These are phyloP conservation scores for Polypterus bichir DNA, from an alignment of 2,113 vertebrate genomes.

Conservation along the genomic window DNA sequence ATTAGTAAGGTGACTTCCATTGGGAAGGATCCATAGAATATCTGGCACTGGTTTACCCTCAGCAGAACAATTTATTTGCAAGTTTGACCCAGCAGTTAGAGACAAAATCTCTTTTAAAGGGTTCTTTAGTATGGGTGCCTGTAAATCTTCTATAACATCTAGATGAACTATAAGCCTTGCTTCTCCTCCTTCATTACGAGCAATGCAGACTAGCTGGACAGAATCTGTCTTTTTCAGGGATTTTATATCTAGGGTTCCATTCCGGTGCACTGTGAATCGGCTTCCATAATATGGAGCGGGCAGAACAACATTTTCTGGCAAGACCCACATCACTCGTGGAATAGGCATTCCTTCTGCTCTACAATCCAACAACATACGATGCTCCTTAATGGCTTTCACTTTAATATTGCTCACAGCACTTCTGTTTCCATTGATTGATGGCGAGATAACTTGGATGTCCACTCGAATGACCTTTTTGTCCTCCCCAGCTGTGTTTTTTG, in stretches of 20 bases:
- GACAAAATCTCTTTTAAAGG: conserved; percentile 47
- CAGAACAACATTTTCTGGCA: conserved; percentile 71
- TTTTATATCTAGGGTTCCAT: conserved; percentile 74
- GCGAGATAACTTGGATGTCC: conserved; percentile 54
- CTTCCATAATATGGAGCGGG: conserved; percentile 70
- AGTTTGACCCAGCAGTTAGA: conserved; percentile 52
- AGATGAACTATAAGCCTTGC: conserved; percentile 59
- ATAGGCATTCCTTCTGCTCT: conserved; percentile 55
- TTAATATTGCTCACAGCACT: conserved; percentile 35
- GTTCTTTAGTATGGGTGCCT: conserved; percentile 42
- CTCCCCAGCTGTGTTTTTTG: conserved; percentile 60
- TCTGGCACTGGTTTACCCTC: conserved; percentile 38
- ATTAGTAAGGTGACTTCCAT: conserved; percentile 49
- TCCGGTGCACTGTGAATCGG: conserved; percentile 66
- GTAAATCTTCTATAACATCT: conserved; percentile 41
- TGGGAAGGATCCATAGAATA: conserved; percentile 71
- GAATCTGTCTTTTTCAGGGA: conserved; percentile 52
- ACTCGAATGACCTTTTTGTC: conserved; percentile 50
- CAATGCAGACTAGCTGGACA: conserved; percentile 59
- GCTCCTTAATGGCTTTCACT: conserved; percentile 44
- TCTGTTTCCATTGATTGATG: conserved; percentile 56
- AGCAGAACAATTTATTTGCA: conserved; percentile 72
- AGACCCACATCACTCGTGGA: conserved; percentile 66
- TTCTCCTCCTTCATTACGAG: conserved; percentile 74
- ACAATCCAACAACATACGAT: conserved; percentile 59